phyloP scores from a whole-genome alignment of 2,113 vertebrate species.

The Eurypyga helias region DNA sequence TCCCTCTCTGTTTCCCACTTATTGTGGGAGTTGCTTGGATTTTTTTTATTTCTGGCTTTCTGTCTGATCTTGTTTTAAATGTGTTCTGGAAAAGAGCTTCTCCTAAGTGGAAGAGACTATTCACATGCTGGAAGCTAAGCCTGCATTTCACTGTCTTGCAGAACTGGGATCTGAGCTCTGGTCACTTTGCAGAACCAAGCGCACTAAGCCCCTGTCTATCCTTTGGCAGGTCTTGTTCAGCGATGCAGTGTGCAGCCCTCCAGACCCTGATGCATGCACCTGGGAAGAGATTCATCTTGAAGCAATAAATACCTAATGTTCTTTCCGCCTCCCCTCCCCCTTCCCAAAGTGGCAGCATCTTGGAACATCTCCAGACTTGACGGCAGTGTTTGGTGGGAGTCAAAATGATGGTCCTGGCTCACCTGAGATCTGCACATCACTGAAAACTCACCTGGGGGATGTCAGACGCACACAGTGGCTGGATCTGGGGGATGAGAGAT shows the following conservation, averaged over 20 bases:
- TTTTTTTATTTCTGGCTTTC: neutral
- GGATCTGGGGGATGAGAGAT: neutral
- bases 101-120: neutral
- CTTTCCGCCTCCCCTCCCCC: too few species aligned
- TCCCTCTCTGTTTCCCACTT: neutral
- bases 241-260: neutral
- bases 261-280: neutral
- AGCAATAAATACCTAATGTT: neutral
- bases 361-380: neutral
- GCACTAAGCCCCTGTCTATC: neutral
- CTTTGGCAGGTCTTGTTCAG: neutral
- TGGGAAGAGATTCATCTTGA: neutral
- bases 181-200: neutral
- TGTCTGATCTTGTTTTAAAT: neutral
- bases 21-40: neutral
- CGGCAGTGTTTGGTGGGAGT: neutral
- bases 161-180: neutral
- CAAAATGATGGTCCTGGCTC: neutral
- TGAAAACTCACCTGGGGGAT: rapidly evolving
- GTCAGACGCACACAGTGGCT: rapidly evolving
- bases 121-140: neutral
- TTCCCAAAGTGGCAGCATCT: neutral
- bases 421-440: neutral
- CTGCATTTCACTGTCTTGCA: neutral
- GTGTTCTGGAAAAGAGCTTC: slow-evolving; percentile 15